Conservation (phyloP, 1,140 invertebrate species). For the Polyergus mexicanus region DNA sequence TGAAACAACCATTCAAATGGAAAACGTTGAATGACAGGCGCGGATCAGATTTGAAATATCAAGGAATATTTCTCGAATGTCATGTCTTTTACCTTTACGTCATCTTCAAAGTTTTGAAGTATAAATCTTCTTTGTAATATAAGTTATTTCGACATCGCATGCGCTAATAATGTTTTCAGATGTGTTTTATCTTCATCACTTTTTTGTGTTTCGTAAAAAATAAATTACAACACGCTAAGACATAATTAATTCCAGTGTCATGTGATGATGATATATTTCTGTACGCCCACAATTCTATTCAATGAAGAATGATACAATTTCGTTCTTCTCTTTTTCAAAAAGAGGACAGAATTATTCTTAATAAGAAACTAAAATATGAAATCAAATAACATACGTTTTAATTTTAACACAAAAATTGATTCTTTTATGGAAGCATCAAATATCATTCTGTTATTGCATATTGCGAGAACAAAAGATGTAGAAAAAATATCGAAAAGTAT, state of each 20-base stretch:
- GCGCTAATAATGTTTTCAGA: neutral
- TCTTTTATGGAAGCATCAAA: neutral
- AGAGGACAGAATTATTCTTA: neutral
- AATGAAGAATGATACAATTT: constrained; percentile 17
- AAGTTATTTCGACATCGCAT: constrained; percentile 3
- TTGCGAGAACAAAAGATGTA: neutral
- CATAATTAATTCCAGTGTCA: constrained; percentile 17
- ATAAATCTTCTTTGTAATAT: neutral
- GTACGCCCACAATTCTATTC: neutral
- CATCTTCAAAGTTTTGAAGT: neutral
- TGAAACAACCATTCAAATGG: constrained; percentile 37
- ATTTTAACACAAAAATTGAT: neutral
- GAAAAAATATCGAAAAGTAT: neutral
- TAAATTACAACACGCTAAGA: constrained; percentile 25
- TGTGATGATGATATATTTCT: constrained; percentile 25
- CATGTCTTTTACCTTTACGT: neutral
- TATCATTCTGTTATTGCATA: neutral
- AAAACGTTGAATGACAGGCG: constrained; percentile 29
- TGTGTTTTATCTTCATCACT: constrained; percentile 29
- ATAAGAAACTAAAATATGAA: neutral
- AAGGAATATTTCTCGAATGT: neutral
- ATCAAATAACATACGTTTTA: neutral
- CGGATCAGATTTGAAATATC: constrained; percentile 38
- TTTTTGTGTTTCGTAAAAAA: constrained; percentile 22
- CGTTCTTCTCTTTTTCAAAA: neutral